These are phyloP conservation scores for Calypte anna DNA, from an alignment of 2,113 vertebrate species.

Conservation along the genomic window DNA sequence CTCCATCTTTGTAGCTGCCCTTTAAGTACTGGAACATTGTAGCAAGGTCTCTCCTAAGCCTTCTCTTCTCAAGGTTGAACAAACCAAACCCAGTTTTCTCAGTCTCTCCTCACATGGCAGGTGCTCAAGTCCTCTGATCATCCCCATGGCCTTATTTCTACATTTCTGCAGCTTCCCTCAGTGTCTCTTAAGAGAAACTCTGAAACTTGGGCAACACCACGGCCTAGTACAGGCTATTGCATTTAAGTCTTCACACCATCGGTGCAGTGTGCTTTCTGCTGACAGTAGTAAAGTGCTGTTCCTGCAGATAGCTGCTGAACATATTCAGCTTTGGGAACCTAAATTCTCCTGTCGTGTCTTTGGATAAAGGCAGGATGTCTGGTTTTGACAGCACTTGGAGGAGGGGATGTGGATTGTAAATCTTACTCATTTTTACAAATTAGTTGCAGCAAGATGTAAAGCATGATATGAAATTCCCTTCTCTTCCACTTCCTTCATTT, in stretches of 20 bases:
- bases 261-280: not conserved
- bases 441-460: slow-evolving; percentile 7
- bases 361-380: not conserved
- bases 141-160: too few relatives aligned
- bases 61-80: too few relatives aligned
- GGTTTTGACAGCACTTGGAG: not conserved
- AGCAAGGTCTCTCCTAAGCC: too few relatives aligned
- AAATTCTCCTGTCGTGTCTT: not conserved
- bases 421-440: not conserved
- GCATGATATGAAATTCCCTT: not conserved
- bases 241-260: not conserved
- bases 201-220: not conserved
- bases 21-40: too few relatives aligned
- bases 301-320: not conserved
- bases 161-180: not conserved
- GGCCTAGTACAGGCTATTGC: not conserved
- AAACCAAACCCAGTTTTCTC: too few relatives aligned
- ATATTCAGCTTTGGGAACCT: not conserved
- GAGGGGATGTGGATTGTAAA: not conserved
- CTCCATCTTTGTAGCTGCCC: too few relatives aligned
- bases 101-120: too few relatives aligned
- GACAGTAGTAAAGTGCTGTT: not conserved
- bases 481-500: slow-evolving; percentile 35
- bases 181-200: not conserved
- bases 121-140: too few relatives aligned